phyloP scores from a whole-genome alignment of 2,113 vertebrate species.

The Cynopterus brachyotis region DNA sequence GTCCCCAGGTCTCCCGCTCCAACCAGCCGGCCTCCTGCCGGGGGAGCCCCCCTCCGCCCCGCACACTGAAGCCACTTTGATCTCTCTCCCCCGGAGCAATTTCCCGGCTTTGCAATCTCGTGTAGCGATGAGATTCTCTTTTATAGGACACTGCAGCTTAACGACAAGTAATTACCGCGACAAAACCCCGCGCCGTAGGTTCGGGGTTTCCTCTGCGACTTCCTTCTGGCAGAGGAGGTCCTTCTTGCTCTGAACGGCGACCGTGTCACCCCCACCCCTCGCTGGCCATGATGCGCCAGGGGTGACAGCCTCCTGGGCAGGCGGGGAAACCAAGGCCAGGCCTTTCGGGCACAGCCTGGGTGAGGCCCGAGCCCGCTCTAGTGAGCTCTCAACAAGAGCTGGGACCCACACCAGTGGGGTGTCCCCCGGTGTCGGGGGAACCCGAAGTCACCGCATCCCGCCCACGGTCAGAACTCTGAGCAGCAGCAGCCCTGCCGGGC shows the following conservation, averaged over 20 bases:
- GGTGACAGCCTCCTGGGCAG: rapidly evolving
- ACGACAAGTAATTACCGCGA: background rate
- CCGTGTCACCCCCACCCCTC: background rate
- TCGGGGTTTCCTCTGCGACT: background rate
- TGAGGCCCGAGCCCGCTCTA: background rate
- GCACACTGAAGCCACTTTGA: background rate
- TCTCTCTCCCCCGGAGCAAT: background rate
- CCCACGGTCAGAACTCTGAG: background rate
- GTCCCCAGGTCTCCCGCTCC: rapidly evolving
- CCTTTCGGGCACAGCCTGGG: background rate
- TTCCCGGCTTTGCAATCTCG: background rate
- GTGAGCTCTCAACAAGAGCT: background rate
- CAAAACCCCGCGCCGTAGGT: background rate
- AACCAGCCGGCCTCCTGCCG: rapidly evolving
- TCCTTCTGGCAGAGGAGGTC: background rate
- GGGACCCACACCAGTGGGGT: rapidly evolving
- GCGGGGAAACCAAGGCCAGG: background rate
- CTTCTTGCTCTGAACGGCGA: background rate
- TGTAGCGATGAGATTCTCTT: background rate
- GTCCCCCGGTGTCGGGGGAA: background rate
- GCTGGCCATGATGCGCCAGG: background rate
- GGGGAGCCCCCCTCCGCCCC: rapidly evolving
- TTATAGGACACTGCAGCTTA: background rate
- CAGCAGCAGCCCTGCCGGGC: rapidly evolving
- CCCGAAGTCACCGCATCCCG: rapidly evolving